Conservation (phyloP, 2,888 invertebrate genomes). For the Harpalus rubripes region DNA sequence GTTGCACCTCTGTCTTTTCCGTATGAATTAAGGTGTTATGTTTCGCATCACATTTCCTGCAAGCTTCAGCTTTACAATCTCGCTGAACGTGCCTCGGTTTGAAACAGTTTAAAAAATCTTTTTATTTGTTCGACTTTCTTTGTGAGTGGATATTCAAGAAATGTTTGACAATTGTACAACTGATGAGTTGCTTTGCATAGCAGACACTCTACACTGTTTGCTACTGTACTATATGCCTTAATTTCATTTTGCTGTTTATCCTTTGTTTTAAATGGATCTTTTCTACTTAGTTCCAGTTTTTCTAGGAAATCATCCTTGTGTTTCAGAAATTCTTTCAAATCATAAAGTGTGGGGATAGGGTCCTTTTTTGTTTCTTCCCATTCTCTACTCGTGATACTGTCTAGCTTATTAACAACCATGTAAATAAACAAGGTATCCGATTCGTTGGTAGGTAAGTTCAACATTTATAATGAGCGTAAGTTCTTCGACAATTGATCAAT, state of each 20-base stretch:
- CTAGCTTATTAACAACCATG: conserved; percentile 66
- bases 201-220: neutral
- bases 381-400: conserved; percentile 50
- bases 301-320: conserved; percentile 21
- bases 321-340: conserved; percentile 62
- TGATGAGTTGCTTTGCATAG: conserved; percentile 26
- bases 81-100: neutral
- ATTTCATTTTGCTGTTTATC: neutral
- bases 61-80: conserved; percentile 7
- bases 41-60: conserved; percentile 45
- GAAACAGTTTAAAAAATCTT: conserved; percentile 7
- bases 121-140: conserved; percentile 32
- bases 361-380: conserved; percentile 60
- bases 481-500: conserved; percentile 68
- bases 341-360: conserved; percentile 58
- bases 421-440: conserved; percentile 69
- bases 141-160: conserved; percentile 38
- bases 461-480: conserved; percentile 67
- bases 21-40: conserved; percentile 63
- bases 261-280: conserved; percentile 16
- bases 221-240: neutral
- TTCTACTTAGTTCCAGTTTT: neutral
- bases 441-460: conserved; percentile 67
- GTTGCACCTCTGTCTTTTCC: neutral
- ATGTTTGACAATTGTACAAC: conserved; percentile 53